Conservation (phyloP, 2,113 vertebrate species). For the Myodes glareolus region DNA sequence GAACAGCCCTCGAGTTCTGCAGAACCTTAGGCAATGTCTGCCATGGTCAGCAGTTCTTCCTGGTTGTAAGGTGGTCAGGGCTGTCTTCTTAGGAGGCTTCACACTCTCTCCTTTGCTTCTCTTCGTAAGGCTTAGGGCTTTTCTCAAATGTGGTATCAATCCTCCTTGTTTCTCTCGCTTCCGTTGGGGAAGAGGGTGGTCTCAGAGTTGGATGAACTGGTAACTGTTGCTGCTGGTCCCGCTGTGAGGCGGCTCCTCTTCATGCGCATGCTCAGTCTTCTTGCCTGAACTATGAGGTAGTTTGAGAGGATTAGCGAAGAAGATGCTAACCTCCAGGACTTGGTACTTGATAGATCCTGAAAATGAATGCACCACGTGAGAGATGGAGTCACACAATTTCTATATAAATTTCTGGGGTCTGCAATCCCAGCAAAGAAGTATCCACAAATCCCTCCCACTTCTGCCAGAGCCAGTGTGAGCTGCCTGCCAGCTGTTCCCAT, state of each 20-base stretch:
- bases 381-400: not conserved
- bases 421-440: not conserved
- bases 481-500: not conserved
- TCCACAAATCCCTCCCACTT: not conserved
- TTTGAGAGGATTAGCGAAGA: not conserved
- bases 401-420: not conserved
- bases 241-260: not conserved
- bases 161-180: not conserved
- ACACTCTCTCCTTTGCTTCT: not conserved
- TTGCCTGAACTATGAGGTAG: not conserved
- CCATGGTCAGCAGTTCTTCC: not conserved
- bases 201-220: not conserved
- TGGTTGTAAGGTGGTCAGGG: rapidly evolving
- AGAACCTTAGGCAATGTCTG: not conserved
- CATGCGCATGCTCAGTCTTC: not conserved
- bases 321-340: not conserved
- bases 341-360: not conserved
- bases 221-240: not conserved
- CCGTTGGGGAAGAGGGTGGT: not conserved
- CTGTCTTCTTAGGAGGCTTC: not conserved
- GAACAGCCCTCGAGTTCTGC: not conserved
- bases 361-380: not conserved
- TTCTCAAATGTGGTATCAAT: not conserved
- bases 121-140: not conserved
- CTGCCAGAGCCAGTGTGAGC: not conserved